phyloP scores from a whole-genome alignment of 2,888 invertebrate genomes.

The Hypercompe scribonia region DNA sequence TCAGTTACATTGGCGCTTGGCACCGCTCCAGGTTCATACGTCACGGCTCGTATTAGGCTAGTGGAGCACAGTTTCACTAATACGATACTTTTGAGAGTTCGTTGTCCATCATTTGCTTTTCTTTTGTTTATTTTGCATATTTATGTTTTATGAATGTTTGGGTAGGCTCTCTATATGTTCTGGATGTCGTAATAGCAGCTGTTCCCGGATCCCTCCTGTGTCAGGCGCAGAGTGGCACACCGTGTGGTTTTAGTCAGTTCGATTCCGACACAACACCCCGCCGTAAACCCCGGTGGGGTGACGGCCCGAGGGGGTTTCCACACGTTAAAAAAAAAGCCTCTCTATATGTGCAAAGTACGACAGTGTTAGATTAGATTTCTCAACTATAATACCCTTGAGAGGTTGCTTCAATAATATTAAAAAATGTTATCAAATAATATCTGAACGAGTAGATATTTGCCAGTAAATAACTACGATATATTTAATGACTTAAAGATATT shows the following conservation, averaged over 20 bases:
- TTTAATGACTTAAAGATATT: too few relatives aligned
- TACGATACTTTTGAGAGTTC: constrained; percentile 27
- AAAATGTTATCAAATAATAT: not conserved
- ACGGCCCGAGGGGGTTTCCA: too few relatives aligned
- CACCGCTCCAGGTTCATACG: constrained; percentile 34
- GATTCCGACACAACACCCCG: too few relatives aligned
- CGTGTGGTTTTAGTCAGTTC: too few relatives aligned
- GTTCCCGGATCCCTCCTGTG: too few relatives aligned
- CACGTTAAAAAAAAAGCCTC: too few relatives aligned
- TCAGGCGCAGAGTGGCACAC: too few relatives aligned
- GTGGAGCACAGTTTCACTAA: constrained; percentile 13
- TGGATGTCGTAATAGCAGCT: too few relatives aligned
- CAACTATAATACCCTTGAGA: not conserved
- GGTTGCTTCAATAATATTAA: too few relatives aligned
- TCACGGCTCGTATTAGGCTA: constrained; percentile 25
- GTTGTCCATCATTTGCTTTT: constrained; percentile 28
- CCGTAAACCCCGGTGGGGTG: too few relatives aligned
- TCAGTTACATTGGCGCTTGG: constrained; percentile 35
- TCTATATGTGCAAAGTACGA: not conserved
- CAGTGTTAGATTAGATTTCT: not conserved
- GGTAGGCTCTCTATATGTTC: not conserved
- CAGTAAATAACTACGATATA: not conserved
- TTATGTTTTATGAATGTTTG: constrained; percentile 9
- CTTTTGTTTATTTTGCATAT: not conserved
- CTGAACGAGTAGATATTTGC: not conserved